Evolutionary conservation across 2,113 vertebrate species (phyloP).

Genomic region (Engystomops pustulosus): DNA sequence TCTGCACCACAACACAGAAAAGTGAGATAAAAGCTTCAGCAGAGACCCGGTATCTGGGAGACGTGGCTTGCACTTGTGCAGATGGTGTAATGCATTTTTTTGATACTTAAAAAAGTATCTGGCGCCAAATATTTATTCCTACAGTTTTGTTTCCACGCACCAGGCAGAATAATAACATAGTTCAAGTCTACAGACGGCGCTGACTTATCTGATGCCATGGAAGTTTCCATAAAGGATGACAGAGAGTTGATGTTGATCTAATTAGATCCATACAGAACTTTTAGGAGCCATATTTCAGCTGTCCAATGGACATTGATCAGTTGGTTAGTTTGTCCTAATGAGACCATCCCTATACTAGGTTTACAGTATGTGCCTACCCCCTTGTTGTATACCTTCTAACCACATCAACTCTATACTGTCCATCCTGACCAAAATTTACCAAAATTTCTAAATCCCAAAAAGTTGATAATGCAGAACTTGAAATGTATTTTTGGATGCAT

Average conservation of each 20-base stretch:
- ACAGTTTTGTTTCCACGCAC: constrained; percentile 19
- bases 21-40: background rate
- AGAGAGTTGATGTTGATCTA: background rate
- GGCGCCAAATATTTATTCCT: constrained; percentile 40
- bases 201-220: constrained; percentile 2
- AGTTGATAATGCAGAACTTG: no score
- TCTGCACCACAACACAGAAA: background rate
- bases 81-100: constrained; percentile 39
- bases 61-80: background rate
- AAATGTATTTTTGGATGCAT: no score
- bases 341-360: no score
- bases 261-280: background rate
- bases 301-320: no score
- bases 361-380: no score
- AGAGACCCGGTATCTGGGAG: background rate
- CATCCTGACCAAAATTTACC: no score
- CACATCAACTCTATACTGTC: no score
- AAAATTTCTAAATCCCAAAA: no score
- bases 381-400: no score
- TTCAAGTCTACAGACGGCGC: background rate
- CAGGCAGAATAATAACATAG: constrained; percentile 24
- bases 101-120: constrained; percentile 8
- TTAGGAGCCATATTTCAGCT: no score
- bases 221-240: background rate
- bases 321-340: no score